Evolutionary conservation across 2,888 invertebrate genomes (phyloP).

Genomic region (Dascillus cervinus): DNA sequence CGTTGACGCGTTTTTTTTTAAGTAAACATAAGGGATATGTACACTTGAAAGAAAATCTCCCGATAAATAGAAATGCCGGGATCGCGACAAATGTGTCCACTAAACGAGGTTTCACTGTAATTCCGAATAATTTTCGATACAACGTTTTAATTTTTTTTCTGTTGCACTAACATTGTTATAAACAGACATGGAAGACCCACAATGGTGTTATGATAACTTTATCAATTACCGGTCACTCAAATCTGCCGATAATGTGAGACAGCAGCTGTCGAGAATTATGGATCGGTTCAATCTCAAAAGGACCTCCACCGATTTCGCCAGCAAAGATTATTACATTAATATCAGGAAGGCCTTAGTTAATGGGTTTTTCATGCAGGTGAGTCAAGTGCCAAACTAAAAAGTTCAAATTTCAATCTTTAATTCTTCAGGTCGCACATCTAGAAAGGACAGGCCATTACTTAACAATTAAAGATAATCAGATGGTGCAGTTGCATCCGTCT

Average conservation of each 20-base stretch:
- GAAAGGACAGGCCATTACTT: conserved; percentile 97
- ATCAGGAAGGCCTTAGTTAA: conserved; percentile 97
- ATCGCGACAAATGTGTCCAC: no score
- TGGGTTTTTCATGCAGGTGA: conserved; percentile 99
- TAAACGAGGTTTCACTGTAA: no score
- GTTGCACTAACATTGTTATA: no score
- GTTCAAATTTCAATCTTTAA: no score
- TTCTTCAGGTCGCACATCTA: conserved; percentile 95
- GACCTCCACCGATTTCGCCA: conserved; percentile 96
- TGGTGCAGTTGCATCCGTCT: conserved; percentile 97
- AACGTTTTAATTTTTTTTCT: no score
- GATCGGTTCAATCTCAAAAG: conserved; percentile 90
- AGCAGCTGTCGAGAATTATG: conserved; percentile 97
- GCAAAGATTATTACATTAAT: conserved; percentile 97
- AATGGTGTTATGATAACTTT: conserved; percentile 99
- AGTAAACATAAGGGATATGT: no score
- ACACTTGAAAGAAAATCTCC: no score
- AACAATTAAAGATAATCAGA: conserved; percentile 98
- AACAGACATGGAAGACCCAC: conserved; percentile 97
- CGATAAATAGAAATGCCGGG: no score
- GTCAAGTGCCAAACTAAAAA: no score
- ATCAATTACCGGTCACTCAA: conserved; percentile 97
- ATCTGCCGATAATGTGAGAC: conserved; percentile 96
- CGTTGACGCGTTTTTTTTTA: no score
- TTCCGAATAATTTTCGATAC: no score